Conservation (phyloP, 2,888 invertebrate genomes). For the Maniola hyperantus region DNA sequence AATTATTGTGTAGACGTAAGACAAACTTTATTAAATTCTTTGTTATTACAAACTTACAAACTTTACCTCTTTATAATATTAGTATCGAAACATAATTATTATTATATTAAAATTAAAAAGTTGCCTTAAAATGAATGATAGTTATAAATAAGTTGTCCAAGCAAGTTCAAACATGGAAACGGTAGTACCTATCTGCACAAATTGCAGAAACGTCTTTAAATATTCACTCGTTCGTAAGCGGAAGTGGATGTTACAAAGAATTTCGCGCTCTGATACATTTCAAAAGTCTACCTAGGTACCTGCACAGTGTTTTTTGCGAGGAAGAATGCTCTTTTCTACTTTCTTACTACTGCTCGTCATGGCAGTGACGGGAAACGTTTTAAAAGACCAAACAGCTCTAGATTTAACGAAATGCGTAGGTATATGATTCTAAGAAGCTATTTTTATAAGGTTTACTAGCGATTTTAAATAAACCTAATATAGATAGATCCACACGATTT, state of each 20-base stretch:
- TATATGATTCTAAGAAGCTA: too few species aligned
- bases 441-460: too few species aligned
- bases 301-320: slow-evolving; percentile 14
- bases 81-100: too few species aligned
- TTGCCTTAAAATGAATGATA: background rate
- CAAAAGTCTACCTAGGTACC: slow-evolving; percentile 18
- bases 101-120: too few species aligned
- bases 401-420: background rate
- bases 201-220: slow-evolving; percentile 15
- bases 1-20: slow-evolving; percentile 60
- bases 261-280: slow-evolving; percentile 32
- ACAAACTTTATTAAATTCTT: slow-evolving; percentile 77
- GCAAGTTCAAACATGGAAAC: background rate
- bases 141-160: background rate
- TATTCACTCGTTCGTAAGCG: slow-evolving; percentile 15
- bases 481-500: too few species aligned
- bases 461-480: too few species aligned
- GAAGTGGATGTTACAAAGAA: slow-evolving; percentile 20
- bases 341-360: slow-evolving; percentile 8
- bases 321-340: slow-evolving; percentile 18
- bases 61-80: too few species aligned
- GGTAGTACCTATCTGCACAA: slow-evolving; percentile 1
- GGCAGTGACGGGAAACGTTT: slow-evolving; percentile 9
- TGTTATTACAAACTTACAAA: slow-evolving; percentile 72
- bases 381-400: background rate